A percentile compares a stretch with the other conserved stretches of the same genome.
phyloP scores from a whole-genome alignment of 2,888 invertebrate genomes.

The Alitta virens region DNA sequence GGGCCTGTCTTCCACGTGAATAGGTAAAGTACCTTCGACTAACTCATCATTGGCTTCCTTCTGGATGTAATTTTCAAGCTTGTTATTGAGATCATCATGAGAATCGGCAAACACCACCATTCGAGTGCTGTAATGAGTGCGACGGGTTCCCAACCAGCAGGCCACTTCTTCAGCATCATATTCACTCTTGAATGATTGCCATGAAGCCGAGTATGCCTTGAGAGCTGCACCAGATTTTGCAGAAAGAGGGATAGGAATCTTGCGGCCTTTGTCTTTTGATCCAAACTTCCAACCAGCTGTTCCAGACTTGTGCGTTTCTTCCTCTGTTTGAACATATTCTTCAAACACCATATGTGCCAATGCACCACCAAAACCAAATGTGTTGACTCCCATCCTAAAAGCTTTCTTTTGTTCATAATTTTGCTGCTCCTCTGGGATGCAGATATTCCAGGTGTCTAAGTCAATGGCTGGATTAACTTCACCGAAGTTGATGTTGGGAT shows the following conservation, averaged over 20 bases:
- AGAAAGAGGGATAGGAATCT: conserved; percentile 14
- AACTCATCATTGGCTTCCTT: conserved; percentile 9
- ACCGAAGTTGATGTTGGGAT: conserved; percentile 19
- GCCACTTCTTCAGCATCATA: conserved; percentile 21
- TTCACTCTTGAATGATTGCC: conserved; percentile 13
- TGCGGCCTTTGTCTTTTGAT: conserved; percentile 1
- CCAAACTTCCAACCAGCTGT: conserved; percentile 23
- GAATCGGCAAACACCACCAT: conserved; percentile 18
- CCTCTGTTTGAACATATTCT: conserved; percentile 10
- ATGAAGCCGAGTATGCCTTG: conserved; percentile 6
- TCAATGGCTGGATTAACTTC: background rate
- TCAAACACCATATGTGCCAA: conserved; percentile 23
- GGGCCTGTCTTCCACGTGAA: conserved; percentile 1
- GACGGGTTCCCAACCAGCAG: conserved; percentile 14
- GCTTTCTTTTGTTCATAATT: conserved; percentile 12
- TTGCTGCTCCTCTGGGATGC: conserved; percentile 12
- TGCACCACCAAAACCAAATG: conserved; percentile 25
- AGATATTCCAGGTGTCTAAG: conserved; percentile 3
- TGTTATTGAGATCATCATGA: conserved; percentile 8
- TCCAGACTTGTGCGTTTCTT: background rate
- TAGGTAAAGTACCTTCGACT: conserved; percentile 8
- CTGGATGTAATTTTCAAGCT: conserved; percentile 9
- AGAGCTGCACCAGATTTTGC: conserved; percentile 22
- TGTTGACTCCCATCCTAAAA: conserved; percentile 19
- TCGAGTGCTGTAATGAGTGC: conserved; percentile 17